Evolutionary conservation across 1,140 invertebrate genomes (phyloP).

Genomic region (Tetramorium alpestre): DNA sequence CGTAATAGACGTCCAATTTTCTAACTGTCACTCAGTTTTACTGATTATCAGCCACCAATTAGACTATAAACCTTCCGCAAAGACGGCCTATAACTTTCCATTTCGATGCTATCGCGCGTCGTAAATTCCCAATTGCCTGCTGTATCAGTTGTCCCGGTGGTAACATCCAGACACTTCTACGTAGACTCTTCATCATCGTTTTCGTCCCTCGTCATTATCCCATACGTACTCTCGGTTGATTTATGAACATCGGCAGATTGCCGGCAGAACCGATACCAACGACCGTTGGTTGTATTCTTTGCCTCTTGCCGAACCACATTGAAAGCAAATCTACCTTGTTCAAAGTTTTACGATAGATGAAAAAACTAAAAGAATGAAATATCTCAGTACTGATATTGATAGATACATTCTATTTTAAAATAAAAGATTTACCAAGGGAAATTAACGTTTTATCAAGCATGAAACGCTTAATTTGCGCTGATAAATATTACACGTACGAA

Average conservation of each 20-base stretch:
- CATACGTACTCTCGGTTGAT: conserved; percentile 32
- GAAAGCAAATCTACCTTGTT: background rate
- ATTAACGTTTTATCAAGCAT: too few relatives aligned
- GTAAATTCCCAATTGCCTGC: conserved; percentile 35
- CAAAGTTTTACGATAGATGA: background rate
- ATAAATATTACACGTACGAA: background rate
- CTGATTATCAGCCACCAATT: background rate
- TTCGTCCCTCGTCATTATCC: conserved; percentile 41
- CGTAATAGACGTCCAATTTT: conserved; percentile 17
- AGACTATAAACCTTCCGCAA: conserved; percentile 10
- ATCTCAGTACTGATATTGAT: too few relatives aligned
- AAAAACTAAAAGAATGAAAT: background rate
- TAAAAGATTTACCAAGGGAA: too few relatives aligned
- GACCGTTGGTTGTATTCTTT: background rate
- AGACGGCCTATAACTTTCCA: conserved; percentile 32
- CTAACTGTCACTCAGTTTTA: conserved; percentile 11
- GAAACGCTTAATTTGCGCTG: background rate
- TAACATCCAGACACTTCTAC: conserved; percentile 10
- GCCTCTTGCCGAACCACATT: background rate
- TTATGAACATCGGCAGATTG: conserved; percentile 32
- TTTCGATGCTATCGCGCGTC: conserved; percentile 45
- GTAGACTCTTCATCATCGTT: conserved; percentile 49
- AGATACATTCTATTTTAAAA: too few relatives aligned
- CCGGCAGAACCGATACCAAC: conserved; percentile 16
- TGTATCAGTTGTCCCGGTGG: conserved; percentile 33